Percentiles rank a stretch among this genome's conserved stretches.
Conservation (phyloP, 2,797 vertebrate genomes). For the Hapalemur alaotrensis region DNA sequence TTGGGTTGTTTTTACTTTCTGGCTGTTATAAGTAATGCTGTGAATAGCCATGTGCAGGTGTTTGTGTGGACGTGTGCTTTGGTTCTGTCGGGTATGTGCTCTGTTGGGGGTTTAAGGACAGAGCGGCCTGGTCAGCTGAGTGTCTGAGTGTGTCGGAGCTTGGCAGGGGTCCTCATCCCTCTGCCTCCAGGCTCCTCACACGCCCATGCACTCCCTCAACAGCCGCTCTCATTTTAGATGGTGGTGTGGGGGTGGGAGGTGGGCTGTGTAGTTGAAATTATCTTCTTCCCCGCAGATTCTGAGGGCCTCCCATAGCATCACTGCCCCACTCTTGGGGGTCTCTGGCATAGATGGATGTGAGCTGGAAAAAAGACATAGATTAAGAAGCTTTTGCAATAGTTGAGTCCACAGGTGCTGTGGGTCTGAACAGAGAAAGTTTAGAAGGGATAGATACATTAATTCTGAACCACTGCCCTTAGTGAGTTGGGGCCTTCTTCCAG, state of each 20-base stretch:
- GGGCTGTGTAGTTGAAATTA: neutral
- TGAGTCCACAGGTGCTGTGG: neutral
- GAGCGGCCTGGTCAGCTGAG: neutral
- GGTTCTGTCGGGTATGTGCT: neutral
- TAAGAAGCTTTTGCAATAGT: neutral
- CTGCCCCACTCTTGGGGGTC: neutral
- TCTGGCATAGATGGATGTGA: neutral
- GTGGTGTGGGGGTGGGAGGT: neutral
- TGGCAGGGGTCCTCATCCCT: neutral
- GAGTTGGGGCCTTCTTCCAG: neutral
- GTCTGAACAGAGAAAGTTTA: neutral
- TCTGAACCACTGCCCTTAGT: neutral
- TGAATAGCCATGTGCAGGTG: neutral
- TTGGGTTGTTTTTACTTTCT: neutral
- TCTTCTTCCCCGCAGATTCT: neutral
- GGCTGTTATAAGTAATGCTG: neutral
- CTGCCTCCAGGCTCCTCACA: neutral
- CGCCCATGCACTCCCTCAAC: fast-evolving
- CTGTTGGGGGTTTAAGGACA: neutral
- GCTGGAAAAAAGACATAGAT: neutral
- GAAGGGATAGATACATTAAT: neutral
- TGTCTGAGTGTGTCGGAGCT: neutral
- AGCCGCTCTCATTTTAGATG: neutral
- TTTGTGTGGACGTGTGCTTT: neutral
- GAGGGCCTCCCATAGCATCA: neutral